Percentiles rank a stretch among this genome's conserved stretches.
Evolutionary conservation across 2,797 vertebrate genomes (phyloP).

Genomic region (Trematomus bernacchii): DNA sequence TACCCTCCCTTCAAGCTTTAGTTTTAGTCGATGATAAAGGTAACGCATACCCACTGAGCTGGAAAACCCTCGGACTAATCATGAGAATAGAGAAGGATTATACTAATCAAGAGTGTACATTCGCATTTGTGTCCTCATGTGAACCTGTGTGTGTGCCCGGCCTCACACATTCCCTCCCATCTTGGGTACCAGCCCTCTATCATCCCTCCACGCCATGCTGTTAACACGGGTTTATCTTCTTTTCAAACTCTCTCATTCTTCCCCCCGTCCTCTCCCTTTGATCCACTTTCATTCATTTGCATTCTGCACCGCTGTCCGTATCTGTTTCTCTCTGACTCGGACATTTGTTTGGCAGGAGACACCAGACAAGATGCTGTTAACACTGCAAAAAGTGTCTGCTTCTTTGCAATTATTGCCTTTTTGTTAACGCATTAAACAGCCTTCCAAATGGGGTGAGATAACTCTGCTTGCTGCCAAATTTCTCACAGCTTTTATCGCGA

Average conservation of each 20-base stretch:
- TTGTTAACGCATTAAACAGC: conserved; percentile 26
- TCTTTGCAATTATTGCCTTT: conserved; percentile 4
- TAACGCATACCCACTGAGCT: conserved; percentile 56
- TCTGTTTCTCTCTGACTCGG: conserved; percentile 51
- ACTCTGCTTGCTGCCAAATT: conserved; percentile 18
- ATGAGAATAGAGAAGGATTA: conserved; percentile 57
- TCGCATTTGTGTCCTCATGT: conserved; percentile 64
- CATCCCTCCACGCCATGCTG: conserved; percentile 24
- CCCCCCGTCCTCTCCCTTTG: conserved; percentile 39
- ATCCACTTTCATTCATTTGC: conserved; percentile 58
- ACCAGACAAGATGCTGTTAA: conserved; percentile 72
- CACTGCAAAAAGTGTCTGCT: conserved; percentile 58
- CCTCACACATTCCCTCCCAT: conserved; percentile 56
- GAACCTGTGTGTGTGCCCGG: conserved; percentile 70
- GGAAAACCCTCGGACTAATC: conserved; percentile 67
- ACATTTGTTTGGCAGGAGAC: conserved; percentile 68
- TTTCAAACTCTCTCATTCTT: conserved; percentile 42
- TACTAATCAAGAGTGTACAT: conserved; percentile 56
- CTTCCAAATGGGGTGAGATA: conserved; percentile 42
- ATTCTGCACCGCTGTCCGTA: conserved; percentile 64
- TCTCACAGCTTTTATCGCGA: background rate
- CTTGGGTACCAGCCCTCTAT: conserved; percentile 61
- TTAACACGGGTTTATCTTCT: conserved; percentile 41
- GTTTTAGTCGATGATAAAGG: conserved; percentile 46
- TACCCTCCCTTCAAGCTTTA: conserved; percentile 39